Evolutionary conservation across 2,888 invertebrate genomes (phyloP).

Genomic region (Oligia fasciuncula): DNA sequence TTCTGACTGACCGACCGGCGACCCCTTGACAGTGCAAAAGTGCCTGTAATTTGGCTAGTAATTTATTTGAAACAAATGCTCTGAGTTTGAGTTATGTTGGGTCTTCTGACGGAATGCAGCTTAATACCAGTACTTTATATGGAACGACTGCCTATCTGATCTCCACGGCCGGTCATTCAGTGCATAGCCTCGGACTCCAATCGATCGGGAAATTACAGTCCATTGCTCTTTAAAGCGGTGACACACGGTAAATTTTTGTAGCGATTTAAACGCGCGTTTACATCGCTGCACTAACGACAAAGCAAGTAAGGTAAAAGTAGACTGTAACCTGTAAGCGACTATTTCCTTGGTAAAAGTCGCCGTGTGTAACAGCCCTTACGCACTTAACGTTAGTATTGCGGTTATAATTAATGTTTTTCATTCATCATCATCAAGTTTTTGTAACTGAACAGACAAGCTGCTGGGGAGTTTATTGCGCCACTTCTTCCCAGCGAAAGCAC

Average conservation of each 20-base stretch:
- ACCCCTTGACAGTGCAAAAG: too few relatives aligned
- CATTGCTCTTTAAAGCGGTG: background rate
- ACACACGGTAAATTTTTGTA: background rate
- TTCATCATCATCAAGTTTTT: background rate
- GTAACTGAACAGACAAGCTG: background rate
- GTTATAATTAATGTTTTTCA: background rate
- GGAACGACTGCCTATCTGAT: background rate
- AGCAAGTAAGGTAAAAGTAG: background rate
- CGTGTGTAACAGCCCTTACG: background rate
- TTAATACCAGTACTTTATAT: background rate
- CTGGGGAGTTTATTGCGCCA: background rate
- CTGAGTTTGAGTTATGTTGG: too few relatives aligned
- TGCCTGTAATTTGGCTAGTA: too few relatives aligned
- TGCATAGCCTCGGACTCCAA: background rate
- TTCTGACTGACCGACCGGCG: too few relatives aligned
- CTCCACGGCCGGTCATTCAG: background rate
- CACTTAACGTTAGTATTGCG: background rate
- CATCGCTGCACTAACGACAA: background rate
- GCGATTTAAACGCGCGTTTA: background rate
- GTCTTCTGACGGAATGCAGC: background rate
- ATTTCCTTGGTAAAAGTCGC: background rate
- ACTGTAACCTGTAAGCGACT: too few relatives aligned
- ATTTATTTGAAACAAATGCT: too few relatives aligned
- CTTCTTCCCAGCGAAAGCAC: background rate
- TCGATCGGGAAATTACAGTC: background rate